Base-by-base conservation (phyloP, 1,140 invertebrate genomes). In the Pogonomyrmex barbatus region DNA sequence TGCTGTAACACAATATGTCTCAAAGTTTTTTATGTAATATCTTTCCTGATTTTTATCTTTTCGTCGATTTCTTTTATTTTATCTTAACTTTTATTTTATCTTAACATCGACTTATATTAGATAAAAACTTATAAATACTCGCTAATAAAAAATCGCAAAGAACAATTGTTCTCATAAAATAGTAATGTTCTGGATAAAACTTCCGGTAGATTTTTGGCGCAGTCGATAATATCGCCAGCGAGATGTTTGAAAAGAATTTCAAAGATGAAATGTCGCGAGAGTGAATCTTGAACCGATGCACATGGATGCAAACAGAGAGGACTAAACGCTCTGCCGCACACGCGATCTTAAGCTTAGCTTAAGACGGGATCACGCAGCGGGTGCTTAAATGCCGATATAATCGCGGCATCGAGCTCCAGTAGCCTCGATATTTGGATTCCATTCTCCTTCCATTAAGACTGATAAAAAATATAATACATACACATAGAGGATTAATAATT, bases 341-440 rank as follows among this genome's bases (percentile, higher is more conserved):
- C 75, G 78, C 84, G 52, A 88, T 79, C 84, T 84, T 85, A 88
- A 90, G 88, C 89, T 90, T 78, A 85, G 89, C 85, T 86, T 91
- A 89, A 75, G 91, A 88, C 85, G 89, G 68, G 89, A 92, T 92
- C 85, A 78, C 86, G 17, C 91, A 91, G 91, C 91, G 89, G 91
- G 91, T 89, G 86, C 47, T 85, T 91, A 90, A 91, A 91, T 89
- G 89, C 79, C 71, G 89, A 91, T 88, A 78, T 86, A 88, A 90
- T 90, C 84, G 82, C 56, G 50, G 68, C 81, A 90, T 62, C 82
- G 62, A 84, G 63, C 82, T 8, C 47, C 12, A 60, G 63, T 24
- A 39, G 45, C 12, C 24, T 33, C 68, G 56, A 88, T 88, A 91
- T 85, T 24, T 12, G 52, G 45, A 81, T 83, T 54, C 36, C 75